These are phyloP conservation scores for Perognathus longimembris DNA, from an alignment of 2,113 vertebrate genomes.

Conservation along the genomic window DNA sequence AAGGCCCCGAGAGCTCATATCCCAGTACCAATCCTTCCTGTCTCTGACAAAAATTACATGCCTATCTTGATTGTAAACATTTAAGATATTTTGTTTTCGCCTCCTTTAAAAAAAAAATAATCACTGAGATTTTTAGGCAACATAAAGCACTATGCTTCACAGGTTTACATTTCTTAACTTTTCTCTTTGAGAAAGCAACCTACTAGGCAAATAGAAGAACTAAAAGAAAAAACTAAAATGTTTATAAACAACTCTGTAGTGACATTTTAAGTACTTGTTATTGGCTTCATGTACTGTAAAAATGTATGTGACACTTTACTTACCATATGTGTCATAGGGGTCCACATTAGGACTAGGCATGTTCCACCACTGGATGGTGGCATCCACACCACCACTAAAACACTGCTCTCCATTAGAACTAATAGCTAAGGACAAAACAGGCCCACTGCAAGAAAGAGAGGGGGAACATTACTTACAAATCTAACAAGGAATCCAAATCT, in stretches of 20 bases:
- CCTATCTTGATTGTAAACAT: not conserved
- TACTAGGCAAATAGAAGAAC: slow-evolving; percentile 13
- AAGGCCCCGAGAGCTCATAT: too few relatives aligned
- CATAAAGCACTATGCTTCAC: not conserved
- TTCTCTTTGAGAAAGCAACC: slow-evolving; percentile 47
- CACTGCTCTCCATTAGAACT: slow-evolving; percentile 97
- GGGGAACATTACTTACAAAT: slow-evolving; percentile 53
- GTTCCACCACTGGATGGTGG: slow-evolving; percentile 99
- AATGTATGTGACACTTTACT: slow-evolving; percentile 45
- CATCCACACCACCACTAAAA: slow-evolving; percentile 97
- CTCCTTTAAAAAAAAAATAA: not conserved
- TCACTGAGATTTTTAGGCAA: not conserved
- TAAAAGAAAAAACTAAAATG: slow-evolving; percentile 14
- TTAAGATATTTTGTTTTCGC: not conserved
- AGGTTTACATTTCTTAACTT: slow-evolving; percentile 37
- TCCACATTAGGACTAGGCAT: slow-evolving; percentile 97
- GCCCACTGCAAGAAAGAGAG: slow-evolving; percentile 88
- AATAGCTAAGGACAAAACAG: slow-evolving; percentile 95
- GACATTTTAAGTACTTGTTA: not conserved
- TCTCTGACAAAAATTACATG: too few relatives aligned
- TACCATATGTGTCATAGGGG: slow-evolving; percentile 98
- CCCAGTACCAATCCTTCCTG: too few relatives aligned
- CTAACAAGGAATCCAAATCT: slow-evolving; percentile 34
- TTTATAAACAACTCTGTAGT: not conserved
- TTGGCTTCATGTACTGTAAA: not conserved